Percentiles rank a stretch among this genome's conserved stretches.
Evolutionary conservation across 2,113 vertebrate species (phyloP).

Genomic region (Pleuronectes platessa): DNA sequence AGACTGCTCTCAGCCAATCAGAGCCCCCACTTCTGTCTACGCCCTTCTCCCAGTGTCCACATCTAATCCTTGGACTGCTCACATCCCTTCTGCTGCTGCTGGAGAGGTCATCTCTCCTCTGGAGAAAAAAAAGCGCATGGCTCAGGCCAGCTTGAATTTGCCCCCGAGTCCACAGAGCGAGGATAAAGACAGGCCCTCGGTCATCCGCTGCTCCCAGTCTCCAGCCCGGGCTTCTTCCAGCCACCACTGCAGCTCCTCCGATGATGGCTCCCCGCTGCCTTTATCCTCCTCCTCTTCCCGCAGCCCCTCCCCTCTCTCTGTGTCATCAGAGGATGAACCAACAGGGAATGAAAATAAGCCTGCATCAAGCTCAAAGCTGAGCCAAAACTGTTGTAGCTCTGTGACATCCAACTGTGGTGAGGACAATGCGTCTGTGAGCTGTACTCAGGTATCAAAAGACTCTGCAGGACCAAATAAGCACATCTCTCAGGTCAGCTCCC

Average conservation of each 20-base stretch:
- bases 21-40: slow-evolving; percentile 41
- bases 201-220: slow-evolving; percentile 80
- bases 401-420: slow-evolving; percentile 27
- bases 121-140: slow-evolving; percentile 94
- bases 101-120: slow-evolving; percentile 91
- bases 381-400: slow-evolving; percentile 21
- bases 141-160: slow-evolving; percentile 86
- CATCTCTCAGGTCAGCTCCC: slow-evolving; percentile 23
- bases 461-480: slow-evolving; percentile 45
- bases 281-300: slow-evolving; percentile 79
- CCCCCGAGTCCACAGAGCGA: slow-evolving; percentile 53
- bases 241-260: slow-evolving; percentile 72
- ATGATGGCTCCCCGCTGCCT: slow-evolving; percentile 80
- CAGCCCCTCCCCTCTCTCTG: slow-evolving; percentile 78
- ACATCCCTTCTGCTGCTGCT: slow-evolving; percentile 76
- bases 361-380: slow-evolving; percentile 30
- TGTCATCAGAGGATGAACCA: slow-evolving; percentile 80
- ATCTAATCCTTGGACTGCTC: slow-evolving; percentile 58
- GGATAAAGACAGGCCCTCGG: slow-evolving; percentile 78
- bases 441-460: slow-evolving; percentile 53
- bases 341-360: slow-evolving; percentile 45
- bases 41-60: slow-evolving; percentile 73
- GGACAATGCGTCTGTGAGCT: slow-evolving; percentile 57
- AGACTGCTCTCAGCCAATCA: slow-evolving; percentile 46
- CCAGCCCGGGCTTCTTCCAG: slow-evolving; percentile 59